phyloP scores from a whole-genome alignment of 2,113 vertebrate genomes.

The Engraulis encrasicolus region DNA sequence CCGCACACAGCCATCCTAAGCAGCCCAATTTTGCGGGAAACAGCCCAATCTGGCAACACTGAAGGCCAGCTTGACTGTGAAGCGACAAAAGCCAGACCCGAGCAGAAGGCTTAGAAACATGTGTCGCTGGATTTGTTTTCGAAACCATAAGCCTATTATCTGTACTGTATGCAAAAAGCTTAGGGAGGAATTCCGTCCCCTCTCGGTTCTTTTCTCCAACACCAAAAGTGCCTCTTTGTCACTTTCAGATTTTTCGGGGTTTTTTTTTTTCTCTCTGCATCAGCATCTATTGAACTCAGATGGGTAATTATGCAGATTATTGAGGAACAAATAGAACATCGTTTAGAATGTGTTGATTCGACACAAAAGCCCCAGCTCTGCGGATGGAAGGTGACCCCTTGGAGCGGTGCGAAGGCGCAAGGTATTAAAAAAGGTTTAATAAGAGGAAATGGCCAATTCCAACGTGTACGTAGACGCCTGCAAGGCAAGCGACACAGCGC shows the following conservation, averaged over 20 bases:
- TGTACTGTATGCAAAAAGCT: slow-evolving; percentile 36
- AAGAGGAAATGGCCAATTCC: too few species aligned
- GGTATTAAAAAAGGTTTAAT: too few species aligned
- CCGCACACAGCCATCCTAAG: too few species aligned
- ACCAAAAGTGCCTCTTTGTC: slow-evolving; percentile 32
- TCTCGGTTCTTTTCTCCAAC: too few species aligned
- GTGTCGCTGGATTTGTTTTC: slow-evolving; percentile 47
- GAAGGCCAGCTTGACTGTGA: slow-evolving; percentile 49
- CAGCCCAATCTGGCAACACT: too few species aligned
- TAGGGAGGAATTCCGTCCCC: slow-evolving; percentile 32
- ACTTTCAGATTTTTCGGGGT: slow-evolving; percentile 25
- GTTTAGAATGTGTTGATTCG: slow-evolving; percentile 18
- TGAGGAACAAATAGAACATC: slow-evolving; percentile 22
- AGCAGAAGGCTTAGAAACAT: slow-evolving; percentile 35
- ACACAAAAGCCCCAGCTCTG: not conserved
- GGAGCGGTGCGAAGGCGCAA: not conserved
- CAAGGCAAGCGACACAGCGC: too few species aligned
- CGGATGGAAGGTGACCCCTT: not conserved
- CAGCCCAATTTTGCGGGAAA: too few species aligned
- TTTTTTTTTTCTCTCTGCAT: slow-evolving; percentile 35
- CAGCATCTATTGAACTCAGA: slow-evolving; percentile 32
- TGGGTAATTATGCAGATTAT: slow-evolving; percentile 43
- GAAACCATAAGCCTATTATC: slow-evolving; percentile 52
- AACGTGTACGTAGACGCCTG: not conserved
- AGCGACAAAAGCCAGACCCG: slow-evolving; percentile 38